Evolutionary conservation across 2,797 vertebrate genomes (phyloP), one percentile per base, ranked within the genome.

Genomic region (Kryptolebias ocellatus): DNA sequence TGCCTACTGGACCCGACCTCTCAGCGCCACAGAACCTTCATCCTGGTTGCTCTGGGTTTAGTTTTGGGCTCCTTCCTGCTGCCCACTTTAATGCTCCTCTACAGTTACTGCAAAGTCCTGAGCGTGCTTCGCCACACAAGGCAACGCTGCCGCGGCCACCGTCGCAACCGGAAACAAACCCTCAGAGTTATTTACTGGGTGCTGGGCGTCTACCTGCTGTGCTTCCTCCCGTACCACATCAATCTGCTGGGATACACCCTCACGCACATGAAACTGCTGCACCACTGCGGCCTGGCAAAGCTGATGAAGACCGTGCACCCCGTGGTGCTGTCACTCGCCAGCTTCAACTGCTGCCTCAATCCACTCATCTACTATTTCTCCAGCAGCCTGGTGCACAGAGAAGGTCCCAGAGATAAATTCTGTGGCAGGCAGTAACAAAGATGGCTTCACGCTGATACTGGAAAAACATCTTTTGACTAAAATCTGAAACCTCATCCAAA

Each of bases 281-380:
- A 60, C 5, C 78, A 85, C 37, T 94, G 93, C 49, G 74, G 79
- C 14, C 80, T 94, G 52, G 78, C 85, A 49, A 85, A 76, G 47
- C 42, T 81, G 18, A 90, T 90, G 5, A 88, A 81, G 46, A 70
- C 69, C 0, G 45, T 92, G 45, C 93, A 94, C 62, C 93, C 92
- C 0, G 73, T 93, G 42, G 85, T 92, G 60, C 81, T 94, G 24
- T 85, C 89, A 0, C 64, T 93, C 10, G 92, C 92, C 42, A 93
- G 93, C 54, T 66, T 80, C 37, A 94, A 93, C 62, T 93, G 92
- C 84, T 94, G 93, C 81, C 84, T 94, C 46, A 94, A 94, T 66
- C 93, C 91, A 1, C 70, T 94, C 16, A 76, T 94, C 69, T 93
- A 94, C 81, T 93, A 92, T 53, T 93, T 90, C 74, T 93, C 92